Base-by-base conservation (phyloP, 30 jellyfish, hydroid and myxozoan genomes). In the Clytia hemisphaerica region DNA sequence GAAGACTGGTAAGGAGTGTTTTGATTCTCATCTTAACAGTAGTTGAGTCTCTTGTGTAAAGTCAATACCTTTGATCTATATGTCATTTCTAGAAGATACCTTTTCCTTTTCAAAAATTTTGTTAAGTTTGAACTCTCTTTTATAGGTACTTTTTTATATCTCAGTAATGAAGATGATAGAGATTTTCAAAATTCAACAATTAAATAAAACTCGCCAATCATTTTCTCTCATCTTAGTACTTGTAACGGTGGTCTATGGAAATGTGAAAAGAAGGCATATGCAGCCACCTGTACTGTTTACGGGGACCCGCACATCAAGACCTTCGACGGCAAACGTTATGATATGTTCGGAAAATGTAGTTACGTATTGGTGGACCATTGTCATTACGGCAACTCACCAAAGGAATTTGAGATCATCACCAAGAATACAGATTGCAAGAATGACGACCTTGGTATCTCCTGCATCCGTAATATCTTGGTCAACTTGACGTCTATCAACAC, bases 291-390 rank as follows among this genome's bases (percentile, higher is more conserved):
- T 51, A 55, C 85, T 15, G 84, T 83, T 24, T 84, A 74, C 42
- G 99, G 99, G 2, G 99, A 91, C 55, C 94, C 94, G 21, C 99
- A 91, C 53, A 67, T 91, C 54, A 79, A 82, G 49, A 91, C 99
- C 49, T 91, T 82, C 66, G 99, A 91, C 42, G 99, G 99, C 46
- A 83, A 78, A 60, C 37, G 83, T 1, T 91, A 91, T 58, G 88
- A 86, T 12, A 91, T 91, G 95, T 78, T 60, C 50, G 99, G 99
- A 7, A 83, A 83, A 61, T 91, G 99, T 67, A 80, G 85, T 19
- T 91, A 91, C 75, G 93, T 82, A 1, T 82, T 91, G 42, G 94
- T 73, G 15, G 99, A 91, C 30, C 95, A 91, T 54, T 91, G 99
- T 37, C 99, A 83, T 58, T 76, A 64, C 37, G 77, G 79, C 50